Evolutionary conservation across 2,113 vertebrate species (phyloP), one percentile per base, ranked within the genome.

Genomic region (Odobenus rosmarus): DNA sequence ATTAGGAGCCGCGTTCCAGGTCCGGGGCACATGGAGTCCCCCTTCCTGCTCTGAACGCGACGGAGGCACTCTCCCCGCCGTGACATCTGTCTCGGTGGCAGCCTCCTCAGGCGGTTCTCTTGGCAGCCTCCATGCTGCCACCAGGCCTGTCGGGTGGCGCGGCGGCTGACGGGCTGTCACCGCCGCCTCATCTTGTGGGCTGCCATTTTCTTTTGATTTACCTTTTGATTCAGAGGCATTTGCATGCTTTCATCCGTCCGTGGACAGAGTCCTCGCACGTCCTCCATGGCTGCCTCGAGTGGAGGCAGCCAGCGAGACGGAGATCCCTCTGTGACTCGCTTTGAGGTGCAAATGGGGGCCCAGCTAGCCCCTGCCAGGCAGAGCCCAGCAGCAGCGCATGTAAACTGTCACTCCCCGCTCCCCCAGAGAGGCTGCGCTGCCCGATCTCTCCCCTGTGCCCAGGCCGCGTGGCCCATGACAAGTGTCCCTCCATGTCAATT

Each of bases 151-250:
- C 90, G 91, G 96, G 92, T n/a, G 86, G 94, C 97, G 95, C 49
- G 0, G 2, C 57, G 61, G 89, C 49, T 98, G 94, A 98, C 51
- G 76, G 83, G 83, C 91, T 97, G 97, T 98, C 98, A 96, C 88
- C 31, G 18, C 77, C 77, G 14, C 97, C 96, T 87, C 85, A 4
- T 95, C 97, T 95, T 84, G 79, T 0, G 88, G 96, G 82, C 61
- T 97, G 94, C 92, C 91, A 91, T 98, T 95, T 95, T 96, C 72
- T 97, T 97, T 97, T 85, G 94, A 76, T 97, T 96, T 55, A 79
- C 61, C 96, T 98, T 97, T 96, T 97, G 96, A 97, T 95, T 97
- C 87, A 3, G 57, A 96, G 87, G 84, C 95, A 96, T 97, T 89
- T 97, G 74, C 90, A 95, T 2, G 86, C 95, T 98, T 98, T 95